Evolutionary conservation across 1,140 invertebrate genomes (phyloP).

Genomic region (Ctenoplectra terminalis): DNA sequence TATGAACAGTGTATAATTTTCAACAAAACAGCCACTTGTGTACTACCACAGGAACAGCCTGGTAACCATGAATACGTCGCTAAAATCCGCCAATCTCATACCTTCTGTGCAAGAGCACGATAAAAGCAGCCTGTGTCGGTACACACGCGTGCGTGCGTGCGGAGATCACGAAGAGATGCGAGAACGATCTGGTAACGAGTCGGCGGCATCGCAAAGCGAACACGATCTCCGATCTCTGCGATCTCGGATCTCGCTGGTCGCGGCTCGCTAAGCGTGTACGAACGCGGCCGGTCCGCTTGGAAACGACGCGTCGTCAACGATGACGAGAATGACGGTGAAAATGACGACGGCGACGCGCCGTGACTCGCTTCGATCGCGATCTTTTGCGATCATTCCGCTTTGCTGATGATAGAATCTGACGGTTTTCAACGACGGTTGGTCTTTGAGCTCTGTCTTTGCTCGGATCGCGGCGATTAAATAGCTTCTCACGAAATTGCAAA

Average conservation of each 20-base stretch:
- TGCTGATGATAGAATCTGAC: conserved; percentile 26
- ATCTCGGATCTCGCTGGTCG: conserved; percentile 43
- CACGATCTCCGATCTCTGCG: conserved; percentile 57
- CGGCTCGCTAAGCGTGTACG: conserved; percentile 9
- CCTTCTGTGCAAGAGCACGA: neutral
- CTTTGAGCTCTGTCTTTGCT: neutral
- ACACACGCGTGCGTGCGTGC: conserved; percentile 24
- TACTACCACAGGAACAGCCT: neutral
- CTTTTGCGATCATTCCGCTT: conserved; percentile 25
- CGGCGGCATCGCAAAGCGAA: conserved; percentile 57
- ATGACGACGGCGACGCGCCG: conserved; percentile 24
- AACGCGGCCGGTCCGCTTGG: conserved; percentile 11
- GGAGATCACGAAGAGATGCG: conserved; percentile 20
- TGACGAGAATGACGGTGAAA: conserved; percentile 34
- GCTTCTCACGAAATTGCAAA: too few relatives aligned
- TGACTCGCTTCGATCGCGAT: conserved; percentile 35
- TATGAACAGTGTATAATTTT: neutral
- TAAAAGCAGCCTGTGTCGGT: conserved; percentile 13
- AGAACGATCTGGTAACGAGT: conserved; percentile 54
- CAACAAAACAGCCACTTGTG: neutral
- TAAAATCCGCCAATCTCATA: neutral
- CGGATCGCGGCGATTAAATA: neutral
- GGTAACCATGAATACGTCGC: neutral
- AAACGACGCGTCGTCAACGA: conserved; percentile 34
- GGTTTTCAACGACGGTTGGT: neutral